A percentile compares a stretch with the other conserved stretches of the same genome.
Conservation (phyloP, 2,888 invertebrate genomes). For the Deilephila elpenor region DNA sequence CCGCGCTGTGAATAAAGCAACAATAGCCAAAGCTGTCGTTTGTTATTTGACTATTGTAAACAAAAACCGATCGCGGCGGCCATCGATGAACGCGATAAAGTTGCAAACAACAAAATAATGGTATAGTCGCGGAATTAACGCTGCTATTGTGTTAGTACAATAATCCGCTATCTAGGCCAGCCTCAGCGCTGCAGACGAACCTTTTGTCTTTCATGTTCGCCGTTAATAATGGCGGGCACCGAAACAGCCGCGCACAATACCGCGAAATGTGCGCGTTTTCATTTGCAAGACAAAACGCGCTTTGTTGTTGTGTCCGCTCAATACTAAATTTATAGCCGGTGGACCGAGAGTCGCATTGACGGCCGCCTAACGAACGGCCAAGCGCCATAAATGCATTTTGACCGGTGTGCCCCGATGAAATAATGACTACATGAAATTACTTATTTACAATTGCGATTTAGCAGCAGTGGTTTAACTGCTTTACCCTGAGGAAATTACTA, state of each 20-base stretch:
- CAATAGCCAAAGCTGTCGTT: conserved; percentile 17
- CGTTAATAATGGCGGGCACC: conserved; percentile 85
- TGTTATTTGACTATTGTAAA: conserved; percentile 27
- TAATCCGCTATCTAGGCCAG: conserved; percentile 85
- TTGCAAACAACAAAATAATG: conserved; percentile 83
- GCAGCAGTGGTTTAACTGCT: background rate
- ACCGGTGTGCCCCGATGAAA: conserved; percentile 52
- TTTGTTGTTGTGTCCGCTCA: conserved; percentile 84
- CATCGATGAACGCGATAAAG: conserved; percentile 82
- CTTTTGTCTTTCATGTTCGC: conserved; percentile 85
- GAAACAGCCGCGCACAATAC: conserved; percentile 85
- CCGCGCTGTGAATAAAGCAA: conserved; percentile 19
- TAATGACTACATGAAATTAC: conserved; percentile 13
- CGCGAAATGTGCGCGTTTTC: conserved; percentile 85
- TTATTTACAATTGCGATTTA: background rate
- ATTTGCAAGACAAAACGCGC: conserved; percentile 85
- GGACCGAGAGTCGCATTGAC: conserved; percentile 81
- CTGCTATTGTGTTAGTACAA: conserved; percentile 84
- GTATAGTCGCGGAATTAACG: conserved; percentile 83
- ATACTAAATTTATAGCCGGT: conserved; percentile 83
- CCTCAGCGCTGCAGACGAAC: conserved; percentile 84
- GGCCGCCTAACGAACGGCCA: conserved; percentile 78
- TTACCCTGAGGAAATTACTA: background rate
- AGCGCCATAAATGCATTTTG: conserved; percentile 79
- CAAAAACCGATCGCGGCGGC: conserved; percentile 52